phyloP scores from a whole-genome alignment of 2,113 vertebrate genomes.

The Heptranchias perlo region DNA sequence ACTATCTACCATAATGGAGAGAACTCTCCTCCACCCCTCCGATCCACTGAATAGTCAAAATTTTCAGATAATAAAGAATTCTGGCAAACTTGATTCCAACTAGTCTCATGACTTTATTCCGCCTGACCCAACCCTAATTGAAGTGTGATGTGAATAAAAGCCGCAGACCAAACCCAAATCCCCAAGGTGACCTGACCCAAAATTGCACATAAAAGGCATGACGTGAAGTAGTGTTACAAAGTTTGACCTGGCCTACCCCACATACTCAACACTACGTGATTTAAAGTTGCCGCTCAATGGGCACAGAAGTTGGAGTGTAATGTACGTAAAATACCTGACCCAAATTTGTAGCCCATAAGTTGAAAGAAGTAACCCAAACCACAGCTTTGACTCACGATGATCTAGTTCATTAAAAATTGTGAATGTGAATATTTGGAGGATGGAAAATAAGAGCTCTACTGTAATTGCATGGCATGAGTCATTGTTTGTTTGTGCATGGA shows the following conservation, averaged over 20 bases:
- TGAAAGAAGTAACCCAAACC: background rate
- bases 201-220: background rate
- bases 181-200: background rate
- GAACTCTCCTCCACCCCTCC: background rate
- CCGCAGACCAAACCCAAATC: background rate
- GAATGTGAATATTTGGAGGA: background rate
- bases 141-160: background rate
- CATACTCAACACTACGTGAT: background rate
- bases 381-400: background rate
- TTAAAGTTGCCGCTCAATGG: background rate
- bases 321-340: background rate
- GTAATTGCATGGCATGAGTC: background rate
- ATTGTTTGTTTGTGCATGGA: constrained; percentile 23
- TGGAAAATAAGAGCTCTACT: background rate
- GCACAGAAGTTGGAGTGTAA: background rate
- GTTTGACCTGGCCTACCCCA: background rate
- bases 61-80: background rate
- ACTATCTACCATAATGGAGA: background rate
- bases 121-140: background rate
- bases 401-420: constrained; percentile 20
- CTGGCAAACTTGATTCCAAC: background rate
- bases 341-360: background rate
- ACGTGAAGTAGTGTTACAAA: background rate
- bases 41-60: background rate
- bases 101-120: background rate